Conservation (phyloP, 2,113 vertebrate species). For the Tinamus guttatus region DNA sequence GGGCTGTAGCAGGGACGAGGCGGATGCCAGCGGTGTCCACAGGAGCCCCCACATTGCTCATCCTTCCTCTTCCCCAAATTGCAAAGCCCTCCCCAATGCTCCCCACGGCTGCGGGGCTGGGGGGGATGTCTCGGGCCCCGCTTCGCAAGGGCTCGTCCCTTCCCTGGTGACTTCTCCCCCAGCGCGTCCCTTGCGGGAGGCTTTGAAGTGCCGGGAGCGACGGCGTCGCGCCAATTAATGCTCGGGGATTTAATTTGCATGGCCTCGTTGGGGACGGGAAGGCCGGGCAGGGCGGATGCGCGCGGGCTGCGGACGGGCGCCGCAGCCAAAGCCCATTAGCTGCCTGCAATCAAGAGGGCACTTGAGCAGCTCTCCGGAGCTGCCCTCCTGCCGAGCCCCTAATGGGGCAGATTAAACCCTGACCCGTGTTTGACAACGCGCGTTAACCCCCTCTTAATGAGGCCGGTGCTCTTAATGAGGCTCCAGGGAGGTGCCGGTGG, state of each 20-base stretch:
- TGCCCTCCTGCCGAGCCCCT: not conserved
- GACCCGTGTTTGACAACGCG: constrained; percentile 52
- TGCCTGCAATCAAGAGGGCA: constrained; percentile 57
- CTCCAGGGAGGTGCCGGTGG: too few relatives aligned
- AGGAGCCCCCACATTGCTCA: too few relatives aligned
- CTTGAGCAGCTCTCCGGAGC: not conserved
- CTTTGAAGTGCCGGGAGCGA: not conserved
- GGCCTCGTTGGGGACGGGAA: not conserved
- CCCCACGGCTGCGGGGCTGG: too few relatives aligned
- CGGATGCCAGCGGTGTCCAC: not conserved
- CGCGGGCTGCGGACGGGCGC: not conserved
- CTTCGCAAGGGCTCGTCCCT: not conserved
- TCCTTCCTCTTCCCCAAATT: too few relatives aligned
- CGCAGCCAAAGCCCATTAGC: constrained; percentile 40
- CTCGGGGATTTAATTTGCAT: not conserved
- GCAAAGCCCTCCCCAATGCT: too few relatives aligned
- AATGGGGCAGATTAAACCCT: constrained; percentile 60
- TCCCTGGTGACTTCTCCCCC: not conserved
- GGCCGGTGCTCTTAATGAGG: not conserved
- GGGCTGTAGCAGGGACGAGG: not conserved
- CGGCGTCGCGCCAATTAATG: not conserved
- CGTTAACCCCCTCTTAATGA: not conserved
- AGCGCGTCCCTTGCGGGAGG: not conserved
- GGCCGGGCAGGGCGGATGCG: not conserved
- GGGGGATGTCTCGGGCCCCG: too few relatives aligned